A percentile compares a stretch with the other conserved stretches of the same genome.
Evolutionary conservation across 2,113 vertebrate species (phyloP).

Genomic region (Anarhynchus alexandrinus): DNA sequence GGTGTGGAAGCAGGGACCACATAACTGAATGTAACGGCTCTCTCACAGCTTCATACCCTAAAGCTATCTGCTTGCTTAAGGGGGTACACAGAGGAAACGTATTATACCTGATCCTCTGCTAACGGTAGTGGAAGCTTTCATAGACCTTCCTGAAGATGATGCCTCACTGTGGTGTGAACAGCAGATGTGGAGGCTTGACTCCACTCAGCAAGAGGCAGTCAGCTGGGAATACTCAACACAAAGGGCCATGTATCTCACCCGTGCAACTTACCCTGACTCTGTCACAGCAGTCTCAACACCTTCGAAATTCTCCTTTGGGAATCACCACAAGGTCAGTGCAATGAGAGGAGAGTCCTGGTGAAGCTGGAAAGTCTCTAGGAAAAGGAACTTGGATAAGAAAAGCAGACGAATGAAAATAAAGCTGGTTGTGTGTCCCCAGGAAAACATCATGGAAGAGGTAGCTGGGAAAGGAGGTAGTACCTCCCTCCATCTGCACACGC

Average conservation of each 20-base stretch:
- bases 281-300: not conserved
- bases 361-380: not conserved
- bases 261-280: not conserved
- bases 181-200: not conserved
- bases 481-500: not conserved
- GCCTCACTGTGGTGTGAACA: not conserved
- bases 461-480: not conserved
- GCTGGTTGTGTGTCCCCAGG: not conserved
- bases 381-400: not conserved
- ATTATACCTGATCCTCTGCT: not conserved
- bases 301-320: not conserved
- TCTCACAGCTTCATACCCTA: accelerated
- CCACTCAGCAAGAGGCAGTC: not conserved
- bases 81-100: not conserved
- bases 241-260: not conserved
- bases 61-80: not conserved
- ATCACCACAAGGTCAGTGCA: not conserved
- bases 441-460: not conserved
- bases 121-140: not conserved
- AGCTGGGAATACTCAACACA: not conserved
- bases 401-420: not conserved
- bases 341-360: not conserved
- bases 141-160: not conserved
- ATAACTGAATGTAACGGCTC: not conserved
- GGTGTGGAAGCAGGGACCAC: not conserved